Conservation (phyloP, 2,797 vertebrate genomes). For the Centroberyx gerrardi region DNA sequence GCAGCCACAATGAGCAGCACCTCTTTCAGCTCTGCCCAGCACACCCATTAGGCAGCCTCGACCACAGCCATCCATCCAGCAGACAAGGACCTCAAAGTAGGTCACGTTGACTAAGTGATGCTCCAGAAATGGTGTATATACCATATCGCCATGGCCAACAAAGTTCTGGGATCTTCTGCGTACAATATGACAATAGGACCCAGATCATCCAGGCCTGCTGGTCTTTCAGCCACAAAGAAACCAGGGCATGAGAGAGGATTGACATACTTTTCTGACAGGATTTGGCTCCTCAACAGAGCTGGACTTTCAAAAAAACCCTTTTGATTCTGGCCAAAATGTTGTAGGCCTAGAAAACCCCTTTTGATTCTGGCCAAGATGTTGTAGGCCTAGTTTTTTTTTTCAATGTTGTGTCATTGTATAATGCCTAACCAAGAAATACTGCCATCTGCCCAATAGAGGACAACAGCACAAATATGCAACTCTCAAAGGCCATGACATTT, state of each 20-base stretch:
- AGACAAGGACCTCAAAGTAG: conserved; percentile 14
- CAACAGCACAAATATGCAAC: conserved; percentile 71
- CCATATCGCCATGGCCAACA: not conserved
- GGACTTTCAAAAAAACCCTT: conserved; percentile 1
- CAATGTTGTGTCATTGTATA: conserved; percentile 32
- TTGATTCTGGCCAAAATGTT: conserved; percentile 22
- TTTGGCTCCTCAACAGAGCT: conserved; percentile 34
- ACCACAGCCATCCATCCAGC: conserved; percentile 33
- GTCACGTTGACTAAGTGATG: conserved; percentile 11
- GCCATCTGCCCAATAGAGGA: conserved; percentile 53
- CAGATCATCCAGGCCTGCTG: not conserved
- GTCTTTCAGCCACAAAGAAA: conserved; percentile 28
- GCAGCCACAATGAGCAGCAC: conserved; percentile 13
- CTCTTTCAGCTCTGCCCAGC: conserved; percentile 20
- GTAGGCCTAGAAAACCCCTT: not conserved
- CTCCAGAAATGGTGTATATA: not conserved
- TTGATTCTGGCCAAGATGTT: conserved; percentile 21
- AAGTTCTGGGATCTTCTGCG: conserved; percentile 21
- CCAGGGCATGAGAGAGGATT: conserved; percentile 29
- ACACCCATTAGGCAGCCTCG: conserved; percentile 51
- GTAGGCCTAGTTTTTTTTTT: conserved; percentile 17
- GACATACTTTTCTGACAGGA: conserved; percentile 41
- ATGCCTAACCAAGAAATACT: conserved; percentile 31
- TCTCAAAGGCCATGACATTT: conserved; percentile 41
- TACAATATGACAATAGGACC: conserved; percentile 9